Evolutionary conservation across 2,888 invertebrate species (phyloP).

Genomic region (Chouioia cunea): DNA sequence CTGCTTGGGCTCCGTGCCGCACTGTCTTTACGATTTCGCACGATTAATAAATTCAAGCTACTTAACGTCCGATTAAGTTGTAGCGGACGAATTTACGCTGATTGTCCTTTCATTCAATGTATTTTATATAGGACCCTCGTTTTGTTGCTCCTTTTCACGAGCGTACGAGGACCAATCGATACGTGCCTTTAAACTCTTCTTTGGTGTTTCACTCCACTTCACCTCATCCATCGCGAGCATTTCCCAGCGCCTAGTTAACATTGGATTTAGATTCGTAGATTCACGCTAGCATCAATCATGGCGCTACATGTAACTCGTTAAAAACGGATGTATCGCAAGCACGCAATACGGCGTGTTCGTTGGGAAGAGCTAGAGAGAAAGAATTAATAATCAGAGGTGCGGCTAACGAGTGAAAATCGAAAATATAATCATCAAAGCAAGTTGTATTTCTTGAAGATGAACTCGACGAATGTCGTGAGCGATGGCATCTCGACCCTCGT

Average conservation of each 20-base stretch:
- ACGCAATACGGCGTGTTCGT: too few relatives aligned
- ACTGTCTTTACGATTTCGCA: slow-evolving; percentile 22
- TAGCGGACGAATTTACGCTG: slow-evolving; percentile 21
- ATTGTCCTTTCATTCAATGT: slow-evolving; percentile 8
- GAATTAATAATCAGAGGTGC: background rate
- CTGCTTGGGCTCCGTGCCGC: background rate
- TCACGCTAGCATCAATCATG: too few relatives aligned
- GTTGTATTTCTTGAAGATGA: background rate
- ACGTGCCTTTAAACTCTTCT: too few relatives aligned
- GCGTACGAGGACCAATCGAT: too few relatives aligned
- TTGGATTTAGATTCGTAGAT: too few relatives aligned
- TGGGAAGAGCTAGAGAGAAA: too few relatives aligned
- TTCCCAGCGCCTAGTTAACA: too few relatives aligned
- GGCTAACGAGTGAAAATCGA: slow-evolving; percentile 23
- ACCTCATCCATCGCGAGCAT: too few relatives aligned
- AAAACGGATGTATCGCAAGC: slow-evolving; percentile 2
- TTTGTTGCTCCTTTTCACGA: too few relatives aligned
- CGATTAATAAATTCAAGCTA: slow-evolving; percentile 32
- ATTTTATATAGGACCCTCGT: background rate
- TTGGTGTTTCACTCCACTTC: too few relatives aligned
- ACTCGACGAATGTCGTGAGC: background rate
- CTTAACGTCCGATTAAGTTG: slow-evolving; percentile 22
- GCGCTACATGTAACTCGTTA: background rate
- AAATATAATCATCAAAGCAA: background rate
- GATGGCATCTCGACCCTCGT: slow-evolving; percentile 2